Conservation (phyloP, 2,113 vertebrate species). For the Cyprinodon brontotheroides region DNA sequence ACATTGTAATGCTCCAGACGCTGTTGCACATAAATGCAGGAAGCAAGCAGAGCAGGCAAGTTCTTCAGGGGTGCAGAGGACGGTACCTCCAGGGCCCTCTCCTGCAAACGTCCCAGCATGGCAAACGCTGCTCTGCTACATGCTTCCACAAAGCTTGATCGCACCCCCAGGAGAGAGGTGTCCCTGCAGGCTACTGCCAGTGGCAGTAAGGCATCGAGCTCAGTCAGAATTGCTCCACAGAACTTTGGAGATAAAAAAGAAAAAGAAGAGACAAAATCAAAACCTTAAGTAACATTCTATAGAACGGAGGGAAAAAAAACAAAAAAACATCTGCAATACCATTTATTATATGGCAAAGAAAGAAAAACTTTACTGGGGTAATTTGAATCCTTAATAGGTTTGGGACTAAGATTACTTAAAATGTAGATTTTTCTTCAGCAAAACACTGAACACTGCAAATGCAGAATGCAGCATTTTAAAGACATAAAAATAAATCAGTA, state of each 20-base stretch:
- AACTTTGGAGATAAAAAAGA: slow-evolving; percentile 80
- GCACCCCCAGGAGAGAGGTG: slow-evolving; percentile 86
- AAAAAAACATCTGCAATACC: slow-evolving; percentile 35
- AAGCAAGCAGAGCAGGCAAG: slow-evolving; percentile 82
- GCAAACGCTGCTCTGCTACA: slow-evolving; percentile 84
- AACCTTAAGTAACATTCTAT: slow-evolving; percentile 41
- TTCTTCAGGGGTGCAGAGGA: slow-evolving; percentile 82
- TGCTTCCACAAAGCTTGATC: slow-evolving; percentile 87
- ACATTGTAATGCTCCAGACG: slow-evolving; percentile 81
- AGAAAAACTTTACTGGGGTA: slow-evolving; percentile 39
- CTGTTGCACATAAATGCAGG: slow-evolving; percentile 81
- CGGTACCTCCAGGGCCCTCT: slow-evolving; percentile 85
- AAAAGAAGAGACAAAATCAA: slow-evolving; percentile 61
- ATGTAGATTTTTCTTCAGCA: slow-evolving; percentile 42
- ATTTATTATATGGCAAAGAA: slow-evolving; percentile 55
- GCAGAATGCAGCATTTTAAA: slow-evolving; percentile 54
- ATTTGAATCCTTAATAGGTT: slow-evolving; percentile 49
- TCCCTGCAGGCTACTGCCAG: slow-evolving; percentile 88
- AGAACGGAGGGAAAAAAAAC: slow-evolving; percentile 2
- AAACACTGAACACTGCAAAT: slow-evolving; percentile 45
- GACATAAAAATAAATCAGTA: slow-evolving; percentile 42
- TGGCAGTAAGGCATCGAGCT: slow-evolving; percentile 89
- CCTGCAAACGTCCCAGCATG: slow-evolving; percentile 84
- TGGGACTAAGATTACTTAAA: slow-evolving; percentile 31
- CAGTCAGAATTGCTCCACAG: slow-evolving; percentile 87